phyloP scores from a whole-genome alignment of 1,140 invertebrate genomes.

The Ceratina calcarata region DNA sequence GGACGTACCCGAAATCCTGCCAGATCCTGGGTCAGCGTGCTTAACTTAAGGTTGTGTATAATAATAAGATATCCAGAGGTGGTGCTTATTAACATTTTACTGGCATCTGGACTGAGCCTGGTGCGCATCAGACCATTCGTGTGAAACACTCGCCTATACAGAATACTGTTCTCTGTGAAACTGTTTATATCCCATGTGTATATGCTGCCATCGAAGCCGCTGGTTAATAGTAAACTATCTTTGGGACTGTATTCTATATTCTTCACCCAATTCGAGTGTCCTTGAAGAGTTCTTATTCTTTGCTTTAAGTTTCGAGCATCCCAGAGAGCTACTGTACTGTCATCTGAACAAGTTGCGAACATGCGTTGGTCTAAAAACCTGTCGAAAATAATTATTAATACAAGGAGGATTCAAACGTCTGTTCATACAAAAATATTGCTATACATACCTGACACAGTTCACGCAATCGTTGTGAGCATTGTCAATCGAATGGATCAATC shows the following conservation, averaged over 20 bases:
- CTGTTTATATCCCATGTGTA: slow-evolving; percentile 97
- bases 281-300: slow-evolving; percentile 88
- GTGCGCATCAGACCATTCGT: slow-evolving; percentile 94
- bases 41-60: slow-evolving; percentile 92
- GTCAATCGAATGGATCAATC: slow-evolving; percentile 87
- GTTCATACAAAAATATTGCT: not conserved
- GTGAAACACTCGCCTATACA: slow-evolving; percentile 91
- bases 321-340: slow-evolving; percentile 95
- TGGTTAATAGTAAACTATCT: slow-evolving; percentile 92
- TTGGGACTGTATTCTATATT: slow-evolving; percentile 96
- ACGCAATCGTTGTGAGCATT: slow-evolving; percentile 95
- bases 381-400: slow-evolving; percentile 25
- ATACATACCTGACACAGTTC: slow-evolving; percentile 92
- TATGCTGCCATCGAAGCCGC: slow-evolving; percentile 95
- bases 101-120: slow-evolving; percentile 90
- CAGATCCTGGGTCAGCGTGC: slow-evolving; percentile 89
- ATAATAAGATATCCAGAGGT: slow-evolving; percentile 94
- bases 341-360: slow-evolving; percentile 96
- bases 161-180: slow-evolving; percentile 87
- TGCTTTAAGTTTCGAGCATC: slow-evolving; percentile 92
- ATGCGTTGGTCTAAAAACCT: slow-evolving; percentile 93
- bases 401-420: not conserved
- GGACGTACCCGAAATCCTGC: slow-evolving; percentile 89
- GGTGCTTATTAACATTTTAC: slow-evolving; percentile 94
- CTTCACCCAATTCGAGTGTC: slow-evolving; percentile 97